Evolutionary conservation across 53 echinoderm and acorn worm species (phyloP).

Genomic region (Pentamera pediparva): DNA sequence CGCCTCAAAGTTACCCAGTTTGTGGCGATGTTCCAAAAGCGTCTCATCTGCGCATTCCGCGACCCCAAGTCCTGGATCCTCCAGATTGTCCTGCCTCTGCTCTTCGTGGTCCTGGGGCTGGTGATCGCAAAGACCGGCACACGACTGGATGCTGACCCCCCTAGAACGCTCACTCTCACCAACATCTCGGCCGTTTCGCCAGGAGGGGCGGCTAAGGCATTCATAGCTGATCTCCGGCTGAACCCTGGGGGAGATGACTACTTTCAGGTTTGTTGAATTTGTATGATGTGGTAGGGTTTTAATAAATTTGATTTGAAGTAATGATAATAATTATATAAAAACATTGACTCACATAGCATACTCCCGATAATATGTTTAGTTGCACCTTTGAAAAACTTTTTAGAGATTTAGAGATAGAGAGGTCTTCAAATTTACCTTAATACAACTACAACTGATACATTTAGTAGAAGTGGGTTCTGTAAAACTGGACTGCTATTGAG

Average conservation of each 20-base stretch:
- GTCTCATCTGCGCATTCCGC: constrained; percentile 67
- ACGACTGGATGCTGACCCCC: constrained; percentile 41
- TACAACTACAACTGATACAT: no score
- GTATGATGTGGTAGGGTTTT: no score
- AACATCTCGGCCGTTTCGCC: constrained; percentile 57
- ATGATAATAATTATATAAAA: no score
- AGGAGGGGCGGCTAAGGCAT: constrained; percentile 32
- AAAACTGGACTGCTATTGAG: no score
- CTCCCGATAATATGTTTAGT: no score
- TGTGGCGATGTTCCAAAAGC: constrained; percentile 82
- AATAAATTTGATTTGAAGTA: no score
- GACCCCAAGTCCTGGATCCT: constrained; percentile 85
- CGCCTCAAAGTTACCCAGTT: constrained; percentile 73
- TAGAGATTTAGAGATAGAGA: no score
- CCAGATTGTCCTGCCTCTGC: constrained; percentile 77
- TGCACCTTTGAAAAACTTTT: no score
- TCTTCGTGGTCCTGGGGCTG: constrained; percentile 82
- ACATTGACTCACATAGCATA: no score
- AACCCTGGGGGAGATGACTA: not conserved
- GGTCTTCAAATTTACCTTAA: no score
- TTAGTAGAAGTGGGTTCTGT: no score
- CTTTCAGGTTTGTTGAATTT: not conserved
- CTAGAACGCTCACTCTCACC: constrained; percentile 54
- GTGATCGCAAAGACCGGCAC: constrained; percentile 56
- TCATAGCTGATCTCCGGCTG: constrained; percentile 62